A percentile compares a stretch with the other conserved stretches of the same genome.
Conservation (phyloP, 2,888 invertebrate genomes). For the Acholoe squamosa region DNA sequence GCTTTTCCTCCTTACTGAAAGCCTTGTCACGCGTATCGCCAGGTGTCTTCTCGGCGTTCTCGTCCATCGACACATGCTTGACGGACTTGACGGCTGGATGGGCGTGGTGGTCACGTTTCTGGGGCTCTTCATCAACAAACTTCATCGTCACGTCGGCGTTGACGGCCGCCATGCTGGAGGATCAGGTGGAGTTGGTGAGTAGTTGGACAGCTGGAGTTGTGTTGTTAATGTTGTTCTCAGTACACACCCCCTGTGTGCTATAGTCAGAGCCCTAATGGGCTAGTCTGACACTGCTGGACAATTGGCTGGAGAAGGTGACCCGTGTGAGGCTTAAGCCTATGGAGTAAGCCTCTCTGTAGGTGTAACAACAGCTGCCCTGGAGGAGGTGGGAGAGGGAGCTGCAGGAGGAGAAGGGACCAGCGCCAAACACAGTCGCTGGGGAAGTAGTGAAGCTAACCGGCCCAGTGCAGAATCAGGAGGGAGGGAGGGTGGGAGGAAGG, state of each 20-base stretch:
- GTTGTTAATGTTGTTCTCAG: not conserved
- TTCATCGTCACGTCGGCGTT: not conserved
- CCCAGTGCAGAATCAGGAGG: not conserved
- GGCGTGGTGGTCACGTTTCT: not conserved
- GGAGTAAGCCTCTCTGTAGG: not conserved
- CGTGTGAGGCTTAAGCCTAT: not conserved
- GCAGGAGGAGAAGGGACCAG: not conserved
- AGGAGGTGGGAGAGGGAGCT: not conserved
- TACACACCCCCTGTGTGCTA: not conserved
- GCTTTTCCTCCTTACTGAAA: constrained; percentile 54
- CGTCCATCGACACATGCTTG: constrained; percentile 49
- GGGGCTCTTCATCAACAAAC: not conserved
- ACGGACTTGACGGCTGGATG: constrained; percentile 45
- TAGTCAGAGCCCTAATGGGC: not conserved
- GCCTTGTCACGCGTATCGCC: constrained; percentile 26
- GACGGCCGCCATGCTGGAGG: constrained; percentile 45
- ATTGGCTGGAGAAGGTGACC: not conserved
- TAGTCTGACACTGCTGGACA: not conserved
- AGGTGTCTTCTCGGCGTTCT: constrained; percentile 13
- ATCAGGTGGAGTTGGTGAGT: not conserved
- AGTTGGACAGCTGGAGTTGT: not conserved
- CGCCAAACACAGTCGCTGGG: not conserved
- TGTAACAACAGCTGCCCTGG: not conserved
- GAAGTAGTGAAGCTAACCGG: not conserved
- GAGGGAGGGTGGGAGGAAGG: not conserved